Percentiles rank a stretch among this genome's conserved stretches.
Evolutionary conservation across 2,888 invertebrate species (phyloP).

Genomic region (Serrognathus titanus): DNA sequence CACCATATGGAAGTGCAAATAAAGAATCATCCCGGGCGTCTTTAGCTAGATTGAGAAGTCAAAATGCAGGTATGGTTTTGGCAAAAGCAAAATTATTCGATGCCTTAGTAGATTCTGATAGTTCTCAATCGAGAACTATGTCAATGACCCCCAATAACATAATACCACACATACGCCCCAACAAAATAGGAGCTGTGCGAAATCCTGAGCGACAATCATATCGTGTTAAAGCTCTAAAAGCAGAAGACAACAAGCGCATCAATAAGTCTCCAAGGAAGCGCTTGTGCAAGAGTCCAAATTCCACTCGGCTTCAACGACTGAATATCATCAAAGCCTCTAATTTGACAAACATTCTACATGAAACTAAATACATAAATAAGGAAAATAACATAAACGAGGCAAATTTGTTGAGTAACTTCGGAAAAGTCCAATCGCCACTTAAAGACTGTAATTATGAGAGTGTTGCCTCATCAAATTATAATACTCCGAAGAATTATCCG

Average conservation of each 20-base stretch:
- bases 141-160: constrained; percentile 14
- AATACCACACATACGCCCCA: constrained; percentile 12
- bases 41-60: constrained; percentile 65
- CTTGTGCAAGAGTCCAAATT: constrained; percentile 21
- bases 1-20: constrained; percentile 49
- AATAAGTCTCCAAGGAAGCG: constrained; percentile 40
- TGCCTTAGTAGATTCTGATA: constrained; percentile 39
- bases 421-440: constrained; percentile 10
- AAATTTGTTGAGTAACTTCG: constrained; percentile 3
- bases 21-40: constrained; percentile 65
- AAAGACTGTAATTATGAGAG: constrained; percentile 24
- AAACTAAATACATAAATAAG: constrained; percentile 16
- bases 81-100: constrained; percentile 77
- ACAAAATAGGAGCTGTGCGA: constrained; percentile 31
- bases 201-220: constrained; percentile 27
- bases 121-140: constrained; percentile 14
- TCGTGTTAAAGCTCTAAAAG: constrained; percentile 30
- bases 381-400: constrained; percentile 22
- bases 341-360: constrained; percentile 7
- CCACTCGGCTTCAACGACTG: constrained; percentile 28
- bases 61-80: constrained; percentile 77
- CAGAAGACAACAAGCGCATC: constrained; percentile 31
- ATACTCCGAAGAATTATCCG: constrained; percentile 48
- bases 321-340: constrained; percentile 27
- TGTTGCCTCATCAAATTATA: constrained; percentile 22